These are phyloP conservation scores for Cherax quadricarinatus DNA, from an alignment of 1,140 invertebrate species.

Conservation along the genomic window DNA sequence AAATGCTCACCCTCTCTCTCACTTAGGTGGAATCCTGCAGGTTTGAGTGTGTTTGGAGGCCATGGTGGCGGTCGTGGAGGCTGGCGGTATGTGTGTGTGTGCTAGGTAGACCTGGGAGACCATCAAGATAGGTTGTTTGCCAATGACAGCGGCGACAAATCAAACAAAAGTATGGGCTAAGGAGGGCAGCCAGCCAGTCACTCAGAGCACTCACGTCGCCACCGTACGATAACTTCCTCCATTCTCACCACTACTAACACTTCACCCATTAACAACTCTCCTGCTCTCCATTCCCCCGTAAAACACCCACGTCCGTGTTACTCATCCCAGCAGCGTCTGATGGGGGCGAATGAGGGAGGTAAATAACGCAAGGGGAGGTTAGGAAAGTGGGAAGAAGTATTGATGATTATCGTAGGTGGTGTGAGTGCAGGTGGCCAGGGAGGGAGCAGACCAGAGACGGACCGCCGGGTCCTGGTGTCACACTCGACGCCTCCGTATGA, in stretches of 20 bases:
- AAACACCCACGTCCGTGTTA: neutral
- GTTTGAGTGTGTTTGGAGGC: neutral
- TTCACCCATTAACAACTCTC: constrained; percentile 21
- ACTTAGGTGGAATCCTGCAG: neutral
- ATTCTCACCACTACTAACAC: constrained; percentile 13
- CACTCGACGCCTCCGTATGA: constrained; percentile 37
- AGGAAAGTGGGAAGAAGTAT: constrained; percentile 29
- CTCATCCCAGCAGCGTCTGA: neutral
- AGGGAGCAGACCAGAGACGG: constrained; percentile 64
- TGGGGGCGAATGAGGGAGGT: neutral
- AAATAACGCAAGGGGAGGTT: neutral
- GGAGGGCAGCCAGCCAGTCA: constrained; percentile 69
- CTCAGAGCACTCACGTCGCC: constrained; percentile 66
- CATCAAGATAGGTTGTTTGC: constrained; percentile 52
- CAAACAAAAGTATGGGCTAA: constrained; percentile 70
- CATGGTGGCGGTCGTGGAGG: neutral
- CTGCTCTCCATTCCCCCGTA: neutral
- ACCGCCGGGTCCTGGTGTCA: constrained; percentile 68
- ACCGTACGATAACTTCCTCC: constrained; percentile 50
- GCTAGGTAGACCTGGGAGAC: constrained; percentile 25
- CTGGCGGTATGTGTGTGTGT: neutral
- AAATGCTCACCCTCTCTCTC: constrained; percentile 53
- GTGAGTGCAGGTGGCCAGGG: constrained; percentile 62
- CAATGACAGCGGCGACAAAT: constrained; percentile 67
- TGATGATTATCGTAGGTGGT: constrained; percentile 54